Evolutionary conservation across 2,888 invertebrate genomes (phyloP), one percentile per base, ranked within the genome.

Genomic region (Synanthedon andrenaeformis): DNA sequence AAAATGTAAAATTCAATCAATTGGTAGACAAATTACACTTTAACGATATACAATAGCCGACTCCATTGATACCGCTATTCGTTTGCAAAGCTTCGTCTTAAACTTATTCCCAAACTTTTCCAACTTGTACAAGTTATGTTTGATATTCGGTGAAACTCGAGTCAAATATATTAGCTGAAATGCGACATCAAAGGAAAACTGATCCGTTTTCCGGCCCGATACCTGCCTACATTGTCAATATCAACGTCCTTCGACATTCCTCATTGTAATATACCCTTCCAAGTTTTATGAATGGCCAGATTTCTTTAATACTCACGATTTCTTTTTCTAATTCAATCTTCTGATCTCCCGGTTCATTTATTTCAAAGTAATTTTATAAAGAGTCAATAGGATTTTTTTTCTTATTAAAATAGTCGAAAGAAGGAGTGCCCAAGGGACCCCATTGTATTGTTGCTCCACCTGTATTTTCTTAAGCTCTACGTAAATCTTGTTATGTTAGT

Each of bases 361-460:
- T 83, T 79, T 77, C 79, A 79, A 82, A 81, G 81, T 82, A 82
- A 82, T 82, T 79, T 76, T 62, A 67, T 67, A 60, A 60, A 58
- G 74, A 71, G 72, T 70, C 69, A 66, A 72, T 76, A 60, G 66
- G 65, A 69, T 66, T 80, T 82, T 51, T 79, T 80, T 79, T 82
- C 77, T 77, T 84, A 84, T 84, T 85, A 86, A 80, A 84, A 82
- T 80, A 82, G 82, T 79, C 81, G 74, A 82, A 67, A 75, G 76
- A 73, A 74, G 75, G 67, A 70, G 65, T 63, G 59, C 77, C 67
- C 76, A 56, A 67, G 79, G 79, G 82, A 70, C 61, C 55, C 59
- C 56, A 57, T 61, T 58, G 69, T 65, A 82, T 86, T 87, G 85
- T 87, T 73, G 66, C 76, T 71, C 70, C 76, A 86, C 82, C 82